Conservation (phyloP, 2,888 invertebrate genomes). For the Notodonta ziczac region DNA sequence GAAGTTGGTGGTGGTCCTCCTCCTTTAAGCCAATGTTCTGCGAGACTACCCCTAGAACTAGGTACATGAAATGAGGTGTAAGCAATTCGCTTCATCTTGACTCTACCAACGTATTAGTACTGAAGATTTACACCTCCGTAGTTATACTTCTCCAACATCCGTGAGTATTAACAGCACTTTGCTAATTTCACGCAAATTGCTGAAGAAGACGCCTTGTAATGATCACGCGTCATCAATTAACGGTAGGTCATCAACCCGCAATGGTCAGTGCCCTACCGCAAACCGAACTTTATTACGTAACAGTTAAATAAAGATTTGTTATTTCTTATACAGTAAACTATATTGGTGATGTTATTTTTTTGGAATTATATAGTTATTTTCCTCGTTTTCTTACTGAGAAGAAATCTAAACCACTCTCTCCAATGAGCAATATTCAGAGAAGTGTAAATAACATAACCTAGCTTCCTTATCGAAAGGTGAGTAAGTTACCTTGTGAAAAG, state of each 20-base stretch:
- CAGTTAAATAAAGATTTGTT: not conserved
- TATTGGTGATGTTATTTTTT: not conserved
- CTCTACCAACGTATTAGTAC: not conserved
- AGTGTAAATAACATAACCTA: too few relatives aligned
- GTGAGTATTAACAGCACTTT: not conserved
- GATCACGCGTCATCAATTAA: slow-evolving; percentile 3
- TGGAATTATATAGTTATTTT: not conserved
- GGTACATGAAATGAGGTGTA: too few relatives aligned
- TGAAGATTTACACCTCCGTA: not conserved
- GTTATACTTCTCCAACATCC: not conserved
- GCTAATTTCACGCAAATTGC: slow-evolving; percentile 1
- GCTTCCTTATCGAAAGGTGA: too few relatives aligned
- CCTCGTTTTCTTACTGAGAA: not conserved
- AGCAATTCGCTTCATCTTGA: too few relatives aligned
- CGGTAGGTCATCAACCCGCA: not conserved
- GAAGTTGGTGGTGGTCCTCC: too few relatives aligned
- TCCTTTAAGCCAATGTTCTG: too few relatives aligned
- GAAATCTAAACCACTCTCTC: too few relatives aligned
- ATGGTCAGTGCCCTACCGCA: slow-evolving; percentile 5
- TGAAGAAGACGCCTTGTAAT: not conserved
- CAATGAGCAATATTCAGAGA: too few relatives aligned
- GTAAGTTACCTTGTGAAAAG: too few relatives aligned
- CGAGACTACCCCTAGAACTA: too few relatives aligned
- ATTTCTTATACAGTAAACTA: not conserved
- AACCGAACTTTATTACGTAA: slow-evolving; percentile 2